Evolutionary conservation across 35 echinoderm and acorn worm genomes (phyloP), one percentile per base, ranked within the genome.

Genomic region (Lytechinus pictus): DNA sequence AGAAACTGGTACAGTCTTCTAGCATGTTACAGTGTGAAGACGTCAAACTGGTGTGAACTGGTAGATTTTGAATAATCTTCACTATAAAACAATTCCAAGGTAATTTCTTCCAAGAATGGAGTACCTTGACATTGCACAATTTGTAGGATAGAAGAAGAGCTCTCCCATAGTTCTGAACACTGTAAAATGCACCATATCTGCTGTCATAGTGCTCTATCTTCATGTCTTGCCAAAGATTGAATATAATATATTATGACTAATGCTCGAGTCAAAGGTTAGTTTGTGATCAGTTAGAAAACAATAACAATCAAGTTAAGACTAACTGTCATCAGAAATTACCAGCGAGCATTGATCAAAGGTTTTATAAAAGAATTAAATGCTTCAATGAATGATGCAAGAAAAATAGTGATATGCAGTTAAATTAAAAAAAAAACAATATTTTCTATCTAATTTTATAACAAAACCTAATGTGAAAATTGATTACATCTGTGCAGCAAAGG

Each of bases 1-100:
- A 79, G 66, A 79, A 24, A 79, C 66, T 79, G 66, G n/a, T 24
- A 79, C 66, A 79, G 66, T 79, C 66, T 79, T 79, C 66, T 19
- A 79, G 66, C 66, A 79, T 79, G 66, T 79, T 79, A 79, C 66
- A 79, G 66, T 79, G 66, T n/a, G 66, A n/a, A 79, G 66, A 79
- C 66, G 66, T 79, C 66, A 79, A 79, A 79, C 66, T 79, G n/a
- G 66, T 79, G 66, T 7, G 19, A n/a, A 79, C 19, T 79, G 66
- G 19, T 24, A 79, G 66, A 79, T 79, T 2, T 79, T 79, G 21
- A 79, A 79, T 19, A 72, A 72, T 72, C 21, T 72, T 21, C 16
- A 13, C 24, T 57, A 58, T 58, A 58, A 58, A 58, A 8, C 4
- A 16, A 79, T 24, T 24, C 66, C 19, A 5, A 24, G 21, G 66